phyloP scores from a whole-genome alignment of 1,140 invertebrate species.

The Leptonema lineaticorne region DNA sequence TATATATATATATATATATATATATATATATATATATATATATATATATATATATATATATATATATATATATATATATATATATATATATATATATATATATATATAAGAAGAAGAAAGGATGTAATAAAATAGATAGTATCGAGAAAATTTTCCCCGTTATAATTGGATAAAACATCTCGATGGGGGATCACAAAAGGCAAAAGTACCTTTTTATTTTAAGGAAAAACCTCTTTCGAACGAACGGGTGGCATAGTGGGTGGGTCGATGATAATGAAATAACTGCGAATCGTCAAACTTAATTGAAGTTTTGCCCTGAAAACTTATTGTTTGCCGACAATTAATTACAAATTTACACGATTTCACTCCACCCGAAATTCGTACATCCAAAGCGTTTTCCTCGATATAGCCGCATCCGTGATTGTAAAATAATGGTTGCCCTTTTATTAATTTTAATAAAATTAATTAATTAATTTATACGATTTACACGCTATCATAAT shows the following conservation, averaged over 20 bases:
- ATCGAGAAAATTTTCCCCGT: background rate
- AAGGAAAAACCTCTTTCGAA: background rate
- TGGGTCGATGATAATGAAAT: background rate
- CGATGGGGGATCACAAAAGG: conserved; percentile 1
- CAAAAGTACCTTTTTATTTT: background rate
- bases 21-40: too few species aligned
- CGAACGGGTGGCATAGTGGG: background rate
- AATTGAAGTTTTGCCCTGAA: background rate
- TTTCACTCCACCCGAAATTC: too few species aligned
- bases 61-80: too few species aligned
- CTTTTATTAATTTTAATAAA: too few species aligned
- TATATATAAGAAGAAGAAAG: background rate
- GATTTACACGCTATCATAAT: too few species aligned
- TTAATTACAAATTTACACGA: conserved; percentile 3
- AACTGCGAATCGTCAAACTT: conserved; percentile 12
- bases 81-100: background rate
- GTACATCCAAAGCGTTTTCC: too few species aligned
- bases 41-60: too few species aligned
- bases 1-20: too few species aligned
- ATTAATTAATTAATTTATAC: too few species aligned
- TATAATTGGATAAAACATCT: background rate
- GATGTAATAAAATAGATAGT: background rate
- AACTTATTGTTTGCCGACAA: conserved; percentile 3
- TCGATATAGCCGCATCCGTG: too few species aligned
- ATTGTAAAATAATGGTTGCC: too few species aligned